phyloP scores from a whole-genome alignment of 2,113 vertebrate species.

The Vombatus ursinus region DNA sequence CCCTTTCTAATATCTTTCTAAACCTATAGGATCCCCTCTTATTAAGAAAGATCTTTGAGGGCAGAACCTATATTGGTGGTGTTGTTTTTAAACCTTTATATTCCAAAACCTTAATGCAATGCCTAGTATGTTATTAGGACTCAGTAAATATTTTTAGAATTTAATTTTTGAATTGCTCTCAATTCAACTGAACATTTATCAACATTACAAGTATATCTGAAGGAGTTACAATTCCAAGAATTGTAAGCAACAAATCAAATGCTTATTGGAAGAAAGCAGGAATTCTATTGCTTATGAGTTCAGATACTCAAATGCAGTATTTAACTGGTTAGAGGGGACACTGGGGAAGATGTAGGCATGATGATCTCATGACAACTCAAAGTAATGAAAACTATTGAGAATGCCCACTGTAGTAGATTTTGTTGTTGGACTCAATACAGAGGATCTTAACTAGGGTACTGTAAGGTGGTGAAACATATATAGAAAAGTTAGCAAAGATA shows the following conservation, averaged over 20 bases:
- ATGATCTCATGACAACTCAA: background rate
- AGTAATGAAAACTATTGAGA: background rate
- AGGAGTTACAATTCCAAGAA: background rate
- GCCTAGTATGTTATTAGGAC: background rate
- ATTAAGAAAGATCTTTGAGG: background rate
- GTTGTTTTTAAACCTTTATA: background rate
- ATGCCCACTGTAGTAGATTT: background rate
- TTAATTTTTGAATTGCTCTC: background rate
- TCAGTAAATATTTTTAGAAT: background rate
- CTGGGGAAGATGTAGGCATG: background rate
- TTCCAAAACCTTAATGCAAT: background rate
- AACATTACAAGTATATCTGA: background rate
- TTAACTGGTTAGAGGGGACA: background rate
- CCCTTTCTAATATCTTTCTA: background rate
- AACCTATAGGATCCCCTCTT: background rate
- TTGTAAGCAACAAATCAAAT: background rate
- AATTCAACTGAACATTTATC: background rate
- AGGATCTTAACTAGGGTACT: background rate
- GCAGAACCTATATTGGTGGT: background rate
- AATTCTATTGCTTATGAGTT: background rate
- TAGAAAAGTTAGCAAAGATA: background rate
- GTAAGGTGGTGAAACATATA: background rate
- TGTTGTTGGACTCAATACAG: background rate
- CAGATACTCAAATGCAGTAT: background rate
- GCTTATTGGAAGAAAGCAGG: background rate